Evolutionary conservation across 1,140 invertebrate genomes (phyloP).

Genomic region (Aphis craccivora): DNA sequence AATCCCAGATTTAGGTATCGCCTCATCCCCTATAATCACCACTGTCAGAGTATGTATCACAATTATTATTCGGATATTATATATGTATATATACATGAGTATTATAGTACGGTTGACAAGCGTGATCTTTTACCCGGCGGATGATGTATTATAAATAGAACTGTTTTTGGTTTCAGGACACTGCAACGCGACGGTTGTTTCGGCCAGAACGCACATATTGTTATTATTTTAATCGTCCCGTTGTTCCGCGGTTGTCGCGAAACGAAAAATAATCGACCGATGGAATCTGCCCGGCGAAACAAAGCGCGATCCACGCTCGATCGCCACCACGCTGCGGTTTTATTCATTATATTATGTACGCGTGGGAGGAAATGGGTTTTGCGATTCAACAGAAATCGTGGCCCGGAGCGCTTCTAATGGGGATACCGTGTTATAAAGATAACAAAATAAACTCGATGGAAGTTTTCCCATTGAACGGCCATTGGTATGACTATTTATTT

Average conservation of each 20-base stretch:
- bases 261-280: not conserved
- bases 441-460: not conserved
- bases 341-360: not conserved
- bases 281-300: not conserved
- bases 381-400: not conserved
- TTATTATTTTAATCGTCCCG: not conserved
- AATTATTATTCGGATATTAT: too few species aligned
- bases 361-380: not conserved
- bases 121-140: not conserved
- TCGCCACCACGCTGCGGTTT: not conserved
- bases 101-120: not conserved
- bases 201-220: not conserved
- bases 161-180: not conserved
- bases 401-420: not conserved
- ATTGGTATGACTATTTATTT: not conserved
- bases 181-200: not conserved
- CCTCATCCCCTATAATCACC: too few species aligned
- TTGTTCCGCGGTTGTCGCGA: not conserved
- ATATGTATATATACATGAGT: too few species aligned
- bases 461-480: not conserved
- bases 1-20: too few species aligned
- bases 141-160: conserved; percentile 2
- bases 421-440: not conserved
- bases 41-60: too few species aligned
- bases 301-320: not conserved